Evolutionary conservation across 1,140 invertebrate species (phyloP).

Genomic region (Radopholus similis): DNA sequence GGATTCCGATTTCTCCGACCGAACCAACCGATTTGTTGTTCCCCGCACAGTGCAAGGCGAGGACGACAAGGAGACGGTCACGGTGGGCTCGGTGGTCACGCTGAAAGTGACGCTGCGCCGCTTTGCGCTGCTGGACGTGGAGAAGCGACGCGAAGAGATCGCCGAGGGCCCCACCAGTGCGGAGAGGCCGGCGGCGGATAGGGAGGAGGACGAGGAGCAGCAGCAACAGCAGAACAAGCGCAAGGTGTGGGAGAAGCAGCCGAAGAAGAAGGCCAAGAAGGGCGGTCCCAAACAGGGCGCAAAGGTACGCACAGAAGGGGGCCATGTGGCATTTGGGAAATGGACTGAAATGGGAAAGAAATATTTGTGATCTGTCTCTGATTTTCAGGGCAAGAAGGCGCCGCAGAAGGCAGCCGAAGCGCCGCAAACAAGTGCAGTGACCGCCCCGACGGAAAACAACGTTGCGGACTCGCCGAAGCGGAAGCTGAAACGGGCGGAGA

Average conservation of each 20-base stretch:
- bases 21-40: slow-evolving; percentile 54
- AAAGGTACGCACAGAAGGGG: slow-evolving; percentile 37
- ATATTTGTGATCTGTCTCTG: not conserved
- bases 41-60: slow-evolving; percentile 98
- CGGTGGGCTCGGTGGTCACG: slow-evolving; percentile 92
- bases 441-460: slow-evolving; percentile 65
- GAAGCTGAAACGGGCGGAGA: slow-evolving; percentile 11
- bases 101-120: slow-evolving; percentile 82
- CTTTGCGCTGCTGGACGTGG: slow-evolving; percentile 56
- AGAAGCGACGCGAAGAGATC: slow-evolving; percentile 34
- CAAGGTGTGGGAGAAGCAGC: slow-evolving; percentile 54
- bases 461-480: slow-evolving; percentile 18
- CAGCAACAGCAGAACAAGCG: slow-evolving; percentile 30
- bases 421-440: no score
- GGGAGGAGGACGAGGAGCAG: slow-evolving; percentile 64
- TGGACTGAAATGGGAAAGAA: slow-evolving; percentile 8
- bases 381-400: slow-evolving; percentile 52
- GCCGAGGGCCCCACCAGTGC: slow-evolving; percentile 26
- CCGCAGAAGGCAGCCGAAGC: slow-evolving; percentile 64
- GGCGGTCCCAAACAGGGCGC: slow-evolving; percentile 22
- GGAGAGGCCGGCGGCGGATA: slow-evolving; percentile 58
- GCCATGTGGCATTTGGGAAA: slow-evolving; percentile 50
- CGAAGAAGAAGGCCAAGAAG: slow-evolving; percentile 55
- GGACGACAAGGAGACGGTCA: slow-evolving; percentile 89
- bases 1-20: no score